Evolutionary conservation across 1,140 invertebrate species (phyloP), one percentile per base, ranked within the genome.

Genomic region (Melipona quadrifasciata): DNA sequence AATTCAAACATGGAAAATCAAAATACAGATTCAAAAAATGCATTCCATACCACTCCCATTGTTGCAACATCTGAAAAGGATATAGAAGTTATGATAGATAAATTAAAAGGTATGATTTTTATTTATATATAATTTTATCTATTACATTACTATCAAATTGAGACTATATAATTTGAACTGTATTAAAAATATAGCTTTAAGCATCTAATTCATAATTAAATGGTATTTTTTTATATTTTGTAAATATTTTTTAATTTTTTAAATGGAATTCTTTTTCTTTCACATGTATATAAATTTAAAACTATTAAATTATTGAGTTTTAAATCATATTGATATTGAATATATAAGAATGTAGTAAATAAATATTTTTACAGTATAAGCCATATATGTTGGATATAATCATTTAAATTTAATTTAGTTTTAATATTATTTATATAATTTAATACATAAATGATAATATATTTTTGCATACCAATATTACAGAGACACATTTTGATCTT

Each of bases 31-130:
- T 57, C 75, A 39, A 92, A 93, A n/a, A 86, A 84, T 27, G 92
- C 93, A 34, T 93, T 91, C 68, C 91, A 91, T 53, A 84, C 91
- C 4, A 71, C 89, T 0, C 82, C 91, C 1, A 86, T 91, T 24
- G 89, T 92, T 71, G 83, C 91, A 1, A 91, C 91, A 11, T 92
- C 94, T 0, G 94, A 95, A 71, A 94, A 94, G 39, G 94, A 95
- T 67, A 93, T 95, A 51, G 91, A 93, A 80, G 87, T 92, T 11
- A 94, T 94, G 93, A 95, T 95, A 31, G 91, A 94, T 34, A 94
- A 95, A 79, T 88, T 95, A 55, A 92, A 92, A 93, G 94, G 94
- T 95, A 94, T 77, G 76, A 58, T 84, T 51, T 64, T 73, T 65
- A 55, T 34, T 75, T 39, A 31, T 64, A 3, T 78, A 73, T 1